Evolutionary conservation across 2,888 invertebrate species (phyloP).

Genomic region (Ecdyonurus torrentis): DNA sequence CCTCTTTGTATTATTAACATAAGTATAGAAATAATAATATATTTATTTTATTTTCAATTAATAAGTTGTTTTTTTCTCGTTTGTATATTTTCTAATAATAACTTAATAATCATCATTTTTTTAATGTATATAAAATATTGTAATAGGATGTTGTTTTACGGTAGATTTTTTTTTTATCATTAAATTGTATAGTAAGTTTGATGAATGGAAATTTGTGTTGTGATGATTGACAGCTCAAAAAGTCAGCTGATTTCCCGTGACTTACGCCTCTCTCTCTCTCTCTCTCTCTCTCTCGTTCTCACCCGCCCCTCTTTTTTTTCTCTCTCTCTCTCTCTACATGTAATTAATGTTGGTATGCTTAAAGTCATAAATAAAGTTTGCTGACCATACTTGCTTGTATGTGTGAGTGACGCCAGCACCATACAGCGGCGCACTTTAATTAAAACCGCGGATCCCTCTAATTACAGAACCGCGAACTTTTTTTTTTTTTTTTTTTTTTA

Average conservation of each 20-base stretch:
- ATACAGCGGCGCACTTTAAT: conserved; percentile 8
- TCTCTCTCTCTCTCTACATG: background rate
- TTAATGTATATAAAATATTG: too few relatives aligned
- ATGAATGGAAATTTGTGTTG: background rate
- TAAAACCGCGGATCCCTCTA: conserved; percentile 13
- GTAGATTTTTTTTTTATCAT: too few relatives aligned
- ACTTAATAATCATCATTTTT: too few relatives aligned
- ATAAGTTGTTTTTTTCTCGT: too few relatives aligned
- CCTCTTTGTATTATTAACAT: too few relatives aligned
- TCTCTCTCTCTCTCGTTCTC: background rate
- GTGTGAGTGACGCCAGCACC: conserved; percentile 4
- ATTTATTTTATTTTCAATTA: too few relatives aligned
- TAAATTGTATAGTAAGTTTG: too few relatives aligned
- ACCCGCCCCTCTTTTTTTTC: background rate
- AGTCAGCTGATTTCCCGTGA: background rate
- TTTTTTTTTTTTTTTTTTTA: conserved; percentile 1
- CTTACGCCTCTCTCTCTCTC: background rate
- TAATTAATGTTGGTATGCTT: too few relatives aligned
- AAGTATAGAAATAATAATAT: too few relatives aligned
- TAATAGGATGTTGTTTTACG: too few relatives aligned
- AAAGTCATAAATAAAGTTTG: conserved; percentile 6
- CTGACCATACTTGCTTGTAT: background rate
- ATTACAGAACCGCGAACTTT: conserved; percentile 10
- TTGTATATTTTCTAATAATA: too few relatives aligned
- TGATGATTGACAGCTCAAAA: background rate